Percentiles rank a stretch among this genome's conserved stretches.
phyloP scores from a whole-genome alignment of 2,888 invertebrate species.

The Eristalinus aeneus region DNA sequence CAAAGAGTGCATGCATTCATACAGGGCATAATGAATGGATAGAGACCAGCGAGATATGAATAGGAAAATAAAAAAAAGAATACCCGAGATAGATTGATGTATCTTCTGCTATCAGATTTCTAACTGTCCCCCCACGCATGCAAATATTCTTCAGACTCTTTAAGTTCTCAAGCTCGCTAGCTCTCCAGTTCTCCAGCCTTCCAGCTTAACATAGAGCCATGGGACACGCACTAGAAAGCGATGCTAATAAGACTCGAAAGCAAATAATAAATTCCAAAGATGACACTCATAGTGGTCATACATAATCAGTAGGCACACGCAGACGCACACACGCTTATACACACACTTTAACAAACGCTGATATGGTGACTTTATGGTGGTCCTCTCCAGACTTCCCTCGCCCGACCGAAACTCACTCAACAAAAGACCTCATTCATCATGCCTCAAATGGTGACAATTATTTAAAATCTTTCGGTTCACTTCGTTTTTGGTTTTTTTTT shows the following conservation, averaged over 20 bases:
- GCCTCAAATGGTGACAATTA: slow-evolving; percentile 64
- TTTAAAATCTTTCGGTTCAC: slow-evolving; percentile 58
- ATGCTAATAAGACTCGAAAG: slow-evolving; percentile 35
- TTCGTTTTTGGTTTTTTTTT: slow-evolving; percentile 11
- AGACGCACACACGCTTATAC: not conserved
- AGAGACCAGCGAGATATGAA: not conserved
- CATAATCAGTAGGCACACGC: slow-evolving; percentile 41
- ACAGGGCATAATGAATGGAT: not conserved
- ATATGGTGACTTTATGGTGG: slow-evolving; percentile 44
- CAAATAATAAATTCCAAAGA: slow-evolving; percentile 48
- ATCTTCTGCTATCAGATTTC: slow-evolving; percentile 40
- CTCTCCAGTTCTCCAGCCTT: not conserved
- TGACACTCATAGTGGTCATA: slow-evolving; percentile 55
- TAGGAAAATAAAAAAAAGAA: not conserved
- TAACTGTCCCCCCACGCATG: slow-evolving; percentile 49
- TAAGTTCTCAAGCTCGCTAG: not conserved
- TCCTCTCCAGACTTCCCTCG: not conserved
- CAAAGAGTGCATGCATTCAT: too few relatives aligned
- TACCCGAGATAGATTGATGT: slow-evolving; percentile 53
- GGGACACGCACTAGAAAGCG: not conserved
- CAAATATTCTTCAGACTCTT: slow-evolving; percentile 32
- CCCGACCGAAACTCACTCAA: slow-evolving; percentile 5
- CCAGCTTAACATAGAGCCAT: not conserved
- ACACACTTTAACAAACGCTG: not conserved
- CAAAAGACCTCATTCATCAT: slow-evolving; percentile 63